Evolutionary conservation across 37 sponge, comb jelly and placozoan genomes (phyloP), one percentile per base, ranked within the genome.

Genomic region (Eunapius fragilis): DNA sequence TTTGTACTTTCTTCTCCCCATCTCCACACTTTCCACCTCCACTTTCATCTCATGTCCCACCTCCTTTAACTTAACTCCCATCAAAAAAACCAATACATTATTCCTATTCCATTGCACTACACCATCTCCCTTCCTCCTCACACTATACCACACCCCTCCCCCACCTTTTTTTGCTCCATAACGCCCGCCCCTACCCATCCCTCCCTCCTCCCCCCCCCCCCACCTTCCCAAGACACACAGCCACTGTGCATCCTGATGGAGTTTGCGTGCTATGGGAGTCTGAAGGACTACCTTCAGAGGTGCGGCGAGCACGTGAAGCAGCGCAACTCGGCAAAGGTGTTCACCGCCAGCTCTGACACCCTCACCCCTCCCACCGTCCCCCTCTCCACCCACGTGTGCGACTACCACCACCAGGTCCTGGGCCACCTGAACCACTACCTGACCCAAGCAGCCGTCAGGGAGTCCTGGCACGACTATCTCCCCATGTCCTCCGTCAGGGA

Each of bases 191-290:
- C 76, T 6, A 31, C 22, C 73, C 28, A 10, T n/a, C 31, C 25
- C 27, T 25, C 14, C 28, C 13, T 25, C 22, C 31, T 30, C 73
- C 73, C 73, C 27, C 11, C 73, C 1, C 73, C 73, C 31, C 31
- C 11, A 14, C 27, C 28, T 25, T 13, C 28, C 11, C 31, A 30
- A 89, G 90, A 33, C 3, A 28, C 41, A 3, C 31, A 67, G 2
- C 87, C 91, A 31, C 83, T 86, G 28, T 82, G 77, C 45, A 82
- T 91, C 25, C 79, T 91, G 67, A 79, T 91, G 82, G 91, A 91
- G 82, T 91, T 69, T 91, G 91, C 91, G 11, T 50, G 82, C 74
- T 79, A 83, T 68, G 91, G 91, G 9, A 91, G 86, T 45, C 31
- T 91, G 36, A 86, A 83, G 72, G 83, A 87, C 68, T 91, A 83